Base-by-base conservation (phyloP, 1,140 invertebrate species). In the Aphelinus atriplicis region DNA sequence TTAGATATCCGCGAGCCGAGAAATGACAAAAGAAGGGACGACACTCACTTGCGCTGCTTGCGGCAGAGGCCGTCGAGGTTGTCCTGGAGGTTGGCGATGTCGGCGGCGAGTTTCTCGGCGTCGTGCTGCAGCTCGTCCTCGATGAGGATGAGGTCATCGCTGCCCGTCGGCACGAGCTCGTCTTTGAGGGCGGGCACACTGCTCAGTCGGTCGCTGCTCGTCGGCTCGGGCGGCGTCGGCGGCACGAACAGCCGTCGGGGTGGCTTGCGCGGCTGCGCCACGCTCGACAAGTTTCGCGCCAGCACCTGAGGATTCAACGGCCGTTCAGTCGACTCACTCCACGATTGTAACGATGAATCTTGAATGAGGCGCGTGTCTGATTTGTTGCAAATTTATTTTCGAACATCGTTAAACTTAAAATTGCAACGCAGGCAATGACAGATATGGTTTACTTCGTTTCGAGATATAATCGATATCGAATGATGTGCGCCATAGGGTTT, bases 31-130 rank as follows among this genome's bases (percentile, higher is more conserved):
- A 71, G 45, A 71, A 62, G 43, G 6, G 7, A 64, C 26, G 66
- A 4, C 56, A 92, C 89, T 82, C 91, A 96, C 90, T 96, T 94
- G 81, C 93, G 93, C 86, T 98, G 97, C 82, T 96, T 92, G 80
- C 96, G 92, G 64, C 93, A 89, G 71, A 98, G 89, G 0, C 94
- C 91, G 80, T 96, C 95, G 67, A 97, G 89, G 5, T 94, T 90
- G 77, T 98, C 96, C 87, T 97, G 92, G 68, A 97, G 89, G 81
- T 96, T 94, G 83, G 94, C 93, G 79, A 97, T 96, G 88, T 97
- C 94, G 67, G 92, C 89, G 78, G 95, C 93, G 45, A 98, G 90
- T 80, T 95, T 94, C 76, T 91, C 90, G 43, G 94, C 91, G 83
- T 98, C 95, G 76, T 93, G 93, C 80, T 92, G 91, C 61, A 98